phyloP scores from a whole-genome alignment of 2,888 invertebrate species.

The Stenodera caucasica region DNA sequence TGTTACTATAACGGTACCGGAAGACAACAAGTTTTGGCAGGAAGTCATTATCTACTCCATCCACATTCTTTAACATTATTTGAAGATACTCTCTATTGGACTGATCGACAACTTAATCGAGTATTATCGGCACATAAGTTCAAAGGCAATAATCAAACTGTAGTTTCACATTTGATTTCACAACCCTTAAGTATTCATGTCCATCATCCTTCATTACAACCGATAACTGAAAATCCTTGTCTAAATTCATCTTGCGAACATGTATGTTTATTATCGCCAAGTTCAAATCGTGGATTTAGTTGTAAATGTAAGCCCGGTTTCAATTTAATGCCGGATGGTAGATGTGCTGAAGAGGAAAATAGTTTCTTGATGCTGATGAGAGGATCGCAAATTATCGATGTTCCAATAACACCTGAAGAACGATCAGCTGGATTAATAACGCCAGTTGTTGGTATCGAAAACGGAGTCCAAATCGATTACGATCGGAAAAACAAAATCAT shows the following conservation, averaged over 20 bases:
- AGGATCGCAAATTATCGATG: slow-evolving; percentile 86
- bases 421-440: slow-evolving; percentile 77
- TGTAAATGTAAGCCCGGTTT: slow-evolving; percentile 94
- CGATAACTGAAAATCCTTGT: slow-evolving; percentile 78
- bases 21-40: slow-evolving; percentile 83
- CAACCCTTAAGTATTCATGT: slow-evolving; percentile 95
- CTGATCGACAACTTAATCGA: slow-evolving; percentile 89
- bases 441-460: slow-evolving; percentile 85
- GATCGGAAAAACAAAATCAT: slow-evolving; percentile 83
- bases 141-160: slow-evolving; percentile 83
- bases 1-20: slow-evolving; percentile 95
- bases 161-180: slow-evolving; percentile 91
- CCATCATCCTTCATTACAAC: slow-evolving; percentile 93
- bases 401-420: slow-evolving; percentile 75
- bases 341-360: slow-evolving; percentile 81
- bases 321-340: slow-evolving; percentile 66
- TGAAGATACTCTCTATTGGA: slow-evolving; percentile 97
- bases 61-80: slow-evolving; percentile 94
- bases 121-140: slow-evolving; percentile 91
- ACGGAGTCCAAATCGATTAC: slow-evolving; percentile 88
- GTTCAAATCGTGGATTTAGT: slow-evolving; percentile 67
- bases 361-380: slow-evolving; percentile 89
- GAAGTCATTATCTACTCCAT: slow-evolving; percentile 90
- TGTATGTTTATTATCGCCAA: slow-evolving; percentile 87
- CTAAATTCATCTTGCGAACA: slow-evolving; percentile 77